Evolutionary conservation across 2,888 invertebrate genomes (phyloP), one percentile per base, ranked within the genome.

Genomic region (Melanotus villosus): DNA sequence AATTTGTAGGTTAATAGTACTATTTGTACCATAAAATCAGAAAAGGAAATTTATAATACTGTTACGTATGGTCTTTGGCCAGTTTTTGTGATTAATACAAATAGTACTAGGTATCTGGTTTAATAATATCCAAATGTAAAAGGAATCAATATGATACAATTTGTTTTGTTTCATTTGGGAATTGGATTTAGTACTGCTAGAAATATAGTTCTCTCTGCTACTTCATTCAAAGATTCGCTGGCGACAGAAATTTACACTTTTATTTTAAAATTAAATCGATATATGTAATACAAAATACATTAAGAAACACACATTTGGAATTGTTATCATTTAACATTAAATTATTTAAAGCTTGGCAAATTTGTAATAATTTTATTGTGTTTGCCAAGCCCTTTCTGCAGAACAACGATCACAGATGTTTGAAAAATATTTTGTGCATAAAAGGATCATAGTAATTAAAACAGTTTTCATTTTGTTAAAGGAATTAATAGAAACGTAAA

Each of bases 381-480:
- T 38, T 38, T 1, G 9, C 18, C 32, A 56, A 16, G 18, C 21
- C 7, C 14, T 52, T 1, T 3, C 10, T 32, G 23, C 5, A 52
- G 52, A 16, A 34, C 32, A 3, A 52, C 30, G 10, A 32, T 30
- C 10, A 30, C 32, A 30, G n/a, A 23, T 41, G 14, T 41, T 41
- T 41, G 16, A n/a, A 38, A 38, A 21, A 21, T 50, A 50, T 30
- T 50, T 50, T 50, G 52, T 52, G 34, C n/a, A 30, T 7, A 32
- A 34, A 5, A 47, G 19, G 19, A 23, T 47, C 18, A 32, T 34
- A 52, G 52, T 52, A 18, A 52, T 18, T 52, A 23, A 45, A 47
- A 9, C 19, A 52, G 52, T 32, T 52, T 30, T 52, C 30, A 52
- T 52, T 52, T 52, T 52, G 12, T 52, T 52, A 52, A 52, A 52